Evolutionary conservation across 2,888 invertebrate species (phyloP), one percentile per base, ranked within the genome.

Genomic region (Temnothorax rugatulus): DNA sequence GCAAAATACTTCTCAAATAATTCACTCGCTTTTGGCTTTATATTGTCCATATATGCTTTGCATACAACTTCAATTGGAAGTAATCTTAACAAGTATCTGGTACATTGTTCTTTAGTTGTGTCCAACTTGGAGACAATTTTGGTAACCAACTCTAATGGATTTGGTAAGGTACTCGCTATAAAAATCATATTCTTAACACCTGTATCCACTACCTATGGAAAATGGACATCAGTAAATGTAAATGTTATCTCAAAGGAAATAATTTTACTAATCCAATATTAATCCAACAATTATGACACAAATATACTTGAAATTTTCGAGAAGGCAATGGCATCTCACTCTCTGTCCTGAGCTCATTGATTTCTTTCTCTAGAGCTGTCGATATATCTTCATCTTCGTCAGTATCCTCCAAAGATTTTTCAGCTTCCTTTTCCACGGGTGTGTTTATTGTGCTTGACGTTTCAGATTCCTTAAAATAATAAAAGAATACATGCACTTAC

Each of bases 111-210:
- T 91, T 97, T 97, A 0, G 96, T 97, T 29, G 96, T 94, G 73
- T 96, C 95, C 84, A 98, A 95, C 92, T 98, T 98, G 90, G 96
- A 96, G 66, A 98, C 95, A 84, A 99, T 97, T 79, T 95, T 95
- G 29, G 96, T 95, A 0, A 97, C 97, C 41, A 99, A 92, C 87
- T 96, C 96, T 82, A 97, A 96, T 4, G 98, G 98, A 95, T 98
- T 96, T 57, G 96, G 96, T 68, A 98, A 95, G 64, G 96, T 97
- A 0, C 98, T 97, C 93, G 96, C 96, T 87, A 99, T 98, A 92
- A 99, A 99, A 86, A 99, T 95, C 91, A 98, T 96, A 94, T 98
- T 98, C 69, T 97, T 97, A 0, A 97, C 97, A 74, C 97, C 97
- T 0, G 98, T 98, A 89, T 97, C 97, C 0, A 98, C 96, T 34